These are phyloP conservation scores for Oreochromis mossambicus DNA, from an alignment of 2,797 vertebrate species.

Conservation along the genomic window DNA sequence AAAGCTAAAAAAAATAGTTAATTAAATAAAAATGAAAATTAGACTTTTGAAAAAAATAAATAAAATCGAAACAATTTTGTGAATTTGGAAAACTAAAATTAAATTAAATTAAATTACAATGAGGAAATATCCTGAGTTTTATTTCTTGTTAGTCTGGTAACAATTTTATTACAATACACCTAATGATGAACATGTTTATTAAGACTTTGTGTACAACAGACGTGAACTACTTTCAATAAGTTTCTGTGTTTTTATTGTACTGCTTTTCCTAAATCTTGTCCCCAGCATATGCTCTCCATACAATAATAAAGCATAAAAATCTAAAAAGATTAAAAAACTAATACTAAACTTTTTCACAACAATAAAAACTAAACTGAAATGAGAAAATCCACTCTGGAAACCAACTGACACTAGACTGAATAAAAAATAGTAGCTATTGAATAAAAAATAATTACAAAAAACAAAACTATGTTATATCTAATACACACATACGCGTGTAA, in stretches of 20 bases:
- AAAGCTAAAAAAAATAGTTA: not conserved
- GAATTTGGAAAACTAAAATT: not conserved
- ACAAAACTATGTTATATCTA: fast-evolving
- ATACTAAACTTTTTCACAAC: not conserved
- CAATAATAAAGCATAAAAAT: not conserved
- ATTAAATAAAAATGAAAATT: not conserved
- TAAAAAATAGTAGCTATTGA: not conserved
- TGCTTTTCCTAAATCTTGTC: not conserved
- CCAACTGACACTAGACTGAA: not conserved
- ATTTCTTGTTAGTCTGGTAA: not conserved
- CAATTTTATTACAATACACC: not conserved
- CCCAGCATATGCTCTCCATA: not conserved
- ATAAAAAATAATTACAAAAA: not conserved
- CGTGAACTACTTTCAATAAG: not conserved
- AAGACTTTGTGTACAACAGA: not conserved
- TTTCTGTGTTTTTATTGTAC: not conserved
- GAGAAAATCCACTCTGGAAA: not conserved
- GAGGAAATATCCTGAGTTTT: not conserved
- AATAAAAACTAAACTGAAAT: not conserved
- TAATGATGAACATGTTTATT: not conserved
- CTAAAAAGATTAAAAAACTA: not conserved
- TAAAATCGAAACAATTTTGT: not conserved
- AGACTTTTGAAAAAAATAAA: fast-evolving
- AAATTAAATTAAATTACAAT: not conserved
- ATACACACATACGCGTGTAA: not conserved